Evolutionary conservation across 2,888 invertebrate species (phyloP), one percentile per base, ranked within the genome.

Genomic region (Oeneis ivallda): DNA sequence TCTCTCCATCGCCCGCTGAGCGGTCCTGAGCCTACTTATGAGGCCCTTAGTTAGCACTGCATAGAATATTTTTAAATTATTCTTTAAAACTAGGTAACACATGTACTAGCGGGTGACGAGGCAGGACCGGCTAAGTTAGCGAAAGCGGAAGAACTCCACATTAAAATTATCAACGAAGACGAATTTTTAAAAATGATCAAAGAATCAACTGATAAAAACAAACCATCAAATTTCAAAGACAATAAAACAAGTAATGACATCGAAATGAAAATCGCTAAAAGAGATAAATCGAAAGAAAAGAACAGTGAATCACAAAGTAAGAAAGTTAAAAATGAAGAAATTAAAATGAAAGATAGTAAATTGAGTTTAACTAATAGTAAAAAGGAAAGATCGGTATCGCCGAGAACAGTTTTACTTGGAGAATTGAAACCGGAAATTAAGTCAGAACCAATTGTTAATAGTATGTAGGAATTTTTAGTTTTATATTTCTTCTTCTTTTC

Each of bases 101-200:
- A 97, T 83, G 82, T 98, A 1, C 91, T 98, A 26, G 94, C 95
- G 2, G 98, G 98, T 0, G 95, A 97, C 60, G 96, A 98, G 61
- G 93, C 97, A 1, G 98, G 98, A 0, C 96, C 96, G 8, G 93
- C 96, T 5, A 98, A 98, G 92, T 81, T 97, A 52, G 93, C 93
- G 0, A 97, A 97, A 85, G 96, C 96, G 0, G 89, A 93, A 76
- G 93, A 93, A 70, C 89, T 96, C 32, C 94, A 94, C 15, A 94
- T 96, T n/a, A 94, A 94, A 77, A 93, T 94, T 62, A 88, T 98
- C 34, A 93, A 93, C 70, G 98, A 98, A 89, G 96, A 98, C 86
- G 95, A 94, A 15, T 93, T 98, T 43, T 87, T 98, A 15, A 94
- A 96, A 79, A 89, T 98, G 79, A 96, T 98, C 65, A 87, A 93